Conservation (phyloP, 2,797 vertebrate species). For the Acipenser oxyrinchus region DNA sequence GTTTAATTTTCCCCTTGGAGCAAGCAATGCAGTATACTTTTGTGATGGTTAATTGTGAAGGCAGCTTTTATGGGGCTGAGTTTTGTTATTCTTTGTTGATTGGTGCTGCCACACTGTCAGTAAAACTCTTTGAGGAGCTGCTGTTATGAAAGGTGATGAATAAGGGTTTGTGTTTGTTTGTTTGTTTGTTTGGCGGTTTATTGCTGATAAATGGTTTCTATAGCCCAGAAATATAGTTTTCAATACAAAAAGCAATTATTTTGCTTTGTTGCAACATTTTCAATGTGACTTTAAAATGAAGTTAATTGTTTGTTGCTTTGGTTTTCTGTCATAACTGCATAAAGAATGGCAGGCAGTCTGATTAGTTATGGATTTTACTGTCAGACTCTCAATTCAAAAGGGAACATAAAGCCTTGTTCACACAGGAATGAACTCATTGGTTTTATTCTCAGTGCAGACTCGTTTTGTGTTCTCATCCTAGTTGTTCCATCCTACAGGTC, state of each 20-base stretch:
- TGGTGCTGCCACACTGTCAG: background rate
- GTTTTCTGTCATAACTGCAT: constrained; percentile 24
- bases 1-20: background rate
- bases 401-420: constrained; percentile 42
- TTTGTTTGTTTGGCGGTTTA: no score
- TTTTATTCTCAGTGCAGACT: constrained; percentile 54
- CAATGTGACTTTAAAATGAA: background rate
- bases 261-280: no score
- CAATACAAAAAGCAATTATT: no score
- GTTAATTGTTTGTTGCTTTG: constrained; percentile 19
- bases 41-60: background rate
- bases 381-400: constrained; percentile 32
- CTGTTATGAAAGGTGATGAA: no score
- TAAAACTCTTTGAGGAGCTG: no score
- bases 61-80: background rate
- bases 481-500: constrained; percentile 45
- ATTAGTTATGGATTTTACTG: constrained; percentile 62
- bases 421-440: constrained; percentile 38
- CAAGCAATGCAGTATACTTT: background rate
- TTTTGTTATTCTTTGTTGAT: background rate
- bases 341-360: constrained; percentile 42
- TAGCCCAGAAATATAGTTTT: no score
- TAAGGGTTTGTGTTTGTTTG: no score
- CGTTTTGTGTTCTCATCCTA: constrained; percentile 50
- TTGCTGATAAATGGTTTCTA: no score